These are phyloP conservation scores for Heliconius melpomene DNA, from an alignment of 1,140 invertebrate species.

Conservation along the genomic window DNA sequence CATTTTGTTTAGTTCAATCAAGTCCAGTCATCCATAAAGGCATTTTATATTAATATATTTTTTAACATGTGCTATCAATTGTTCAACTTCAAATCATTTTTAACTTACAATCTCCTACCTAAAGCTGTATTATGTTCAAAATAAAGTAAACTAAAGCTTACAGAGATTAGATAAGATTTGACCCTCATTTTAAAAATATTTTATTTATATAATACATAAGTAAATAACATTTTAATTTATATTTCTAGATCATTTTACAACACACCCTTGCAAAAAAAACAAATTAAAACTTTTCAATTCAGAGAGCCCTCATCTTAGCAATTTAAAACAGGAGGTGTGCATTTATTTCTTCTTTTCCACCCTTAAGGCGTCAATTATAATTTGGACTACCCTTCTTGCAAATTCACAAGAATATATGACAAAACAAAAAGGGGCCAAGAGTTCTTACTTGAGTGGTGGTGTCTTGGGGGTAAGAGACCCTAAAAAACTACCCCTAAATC, in stretches of 20 bases:
- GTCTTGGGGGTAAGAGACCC: constrained; percentile 45
- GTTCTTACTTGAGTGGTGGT: constrained; percentile 50
- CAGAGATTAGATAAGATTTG: too few species aligned
- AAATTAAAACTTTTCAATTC: constrained; percentile 37
- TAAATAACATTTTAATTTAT: neutral
- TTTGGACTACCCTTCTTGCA: constrained; percentile 45
- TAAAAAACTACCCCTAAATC: constrained; percentile 64
- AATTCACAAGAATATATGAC: constrained; percentile 34
- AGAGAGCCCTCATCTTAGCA: constrained; percentile 58
- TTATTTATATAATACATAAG: neutral
- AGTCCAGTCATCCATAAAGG: too few species aligned
- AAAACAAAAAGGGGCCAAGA: constrained; percentile 35
- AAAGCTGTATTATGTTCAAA: too few species aligned
- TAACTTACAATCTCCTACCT: too few species aligned
- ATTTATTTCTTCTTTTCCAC: constrained; percentile 68
- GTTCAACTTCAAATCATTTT: too few species aligned
- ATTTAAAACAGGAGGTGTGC: constrained; percentile 66
- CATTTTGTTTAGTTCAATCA: too few species aligned
- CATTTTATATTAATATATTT: too few species aligned
- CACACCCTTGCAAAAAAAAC: neutral
- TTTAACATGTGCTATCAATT: too few species aligned
- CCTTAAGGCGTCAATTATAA: constrained; percentile 48
- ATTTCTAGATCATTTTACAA: neutral
- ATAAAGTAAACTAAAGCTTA: too few species aligned
- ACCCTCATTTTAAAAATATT: too few species aligned